phyloP scores from a whole-genome alignment of 2,113 vertebrate species.

The Microcebus jonahi region DNA sequence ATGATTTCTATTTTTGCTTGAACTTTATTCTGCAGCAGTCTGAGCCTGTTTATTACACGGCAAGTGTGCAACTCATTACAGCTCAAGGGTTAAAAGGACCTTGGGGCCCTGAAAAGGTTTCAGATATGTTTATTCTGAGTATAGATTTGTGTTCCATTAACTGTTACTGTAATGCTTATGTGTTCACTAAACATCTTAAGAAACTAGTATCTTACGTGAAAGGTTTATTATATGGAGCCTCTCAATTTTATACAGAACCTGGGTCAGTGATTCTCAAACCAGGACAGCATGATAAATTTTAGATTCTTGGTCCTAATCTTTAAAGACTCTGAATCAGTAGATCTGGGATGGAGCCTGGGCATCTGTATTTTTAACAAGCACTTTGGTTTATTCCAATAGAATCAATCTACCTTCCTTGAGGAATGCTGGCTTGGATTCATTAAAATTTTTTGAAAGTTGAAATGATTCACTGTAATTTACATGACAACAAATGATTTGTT shows the following conservation, averaged over 20 bases:
- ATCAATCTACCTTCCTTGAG: background rate
- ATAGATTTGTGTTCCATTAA: background rate
- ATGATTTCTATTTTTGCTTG: conserved; percentile 7
- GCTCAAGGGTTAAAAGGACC: background rate
- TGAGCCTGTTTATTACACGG: background rate
- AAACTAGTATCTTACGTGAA: background rate
- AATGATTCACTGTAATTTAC: background rate
- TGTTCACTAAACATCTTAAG: background rate
- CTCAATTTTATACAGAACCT: background rate
- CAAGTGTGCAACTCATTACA: background rate
- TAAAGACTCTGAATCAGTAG: background rate
- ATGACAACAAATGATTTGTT: background rate
- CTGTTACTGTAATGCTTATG: background rate
- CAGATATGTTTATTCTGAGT: background rate
- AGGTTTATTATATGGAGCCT: background rate
- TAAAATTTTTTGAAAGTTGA: background rate
- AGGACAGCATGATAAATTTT: background rate
- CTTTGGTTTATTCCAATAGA: background rate
- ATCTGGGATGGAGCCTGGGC: background rate
- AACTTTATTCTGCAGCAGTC: background rate
- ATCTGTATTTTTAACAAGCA: background rate
- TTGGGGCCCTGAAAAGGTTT: background rate
- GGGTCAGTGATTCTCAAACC: background rate
- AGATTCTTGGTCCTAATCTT: background rate
- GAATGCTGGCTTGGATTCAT: background rate